Percentiles rank a stretch among this genome's conserved stretches.
Conservation (phyloP, 2,113 vertebrate species). For the Indicator indicator region DNA sequence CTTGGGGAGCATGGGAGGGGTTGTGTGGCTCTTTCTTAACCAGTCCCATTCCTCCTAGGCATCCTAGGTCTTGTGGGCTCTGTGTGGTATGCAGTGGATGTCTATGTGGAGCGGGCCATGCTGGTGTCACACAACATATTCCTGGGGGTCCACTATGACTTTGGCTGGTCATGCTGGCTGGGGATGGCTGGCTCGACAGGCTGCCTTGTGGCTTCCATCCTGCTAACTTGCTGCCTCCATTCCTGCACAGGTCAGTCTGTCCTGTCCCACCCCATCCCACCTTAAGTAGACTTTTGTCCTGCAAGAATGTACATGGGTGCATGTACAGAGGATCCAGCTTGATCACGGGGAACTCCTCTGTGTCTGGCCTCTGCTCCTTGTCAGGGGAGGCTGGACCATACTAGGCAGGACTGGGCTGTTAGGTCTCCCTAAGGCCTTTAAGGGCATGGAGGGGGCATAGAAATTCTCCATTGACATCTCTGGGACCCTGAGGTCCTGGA, state of each 20-base stretch:
- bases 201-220: conserved; percentile 52
- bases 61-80: conserved; percentile 74
- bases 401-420: neutral
- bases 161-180: conserved; percentile 80
- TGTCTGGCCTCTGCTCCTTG: too few species aligned
- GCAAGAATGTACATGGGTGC: neutral
- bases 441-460: neutral
- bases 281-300: neutral
- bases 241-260: conserved; percentile 59
- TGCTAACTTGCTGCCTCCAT: conserved; percentile 69
- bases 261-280: neutral
- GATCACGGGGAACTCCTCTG: neutral
- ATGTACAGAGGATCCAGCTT: neutral
- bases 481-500: neutral
- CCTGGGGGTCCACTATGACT: conserved; percentile 76
- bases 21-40: neutral
- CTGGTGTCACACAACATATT: conserved; percentile 65
- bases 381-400: neutral
- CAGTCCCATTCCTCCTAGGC: conserved; percentile 11
- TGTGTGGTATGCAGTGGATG: conserved; percentile 73
- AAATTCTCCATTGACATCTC: neutral
- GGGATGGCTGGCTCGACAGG: conserved; percentile 72
- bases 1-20: neutral
- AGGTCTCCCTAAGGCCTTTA: fast-evolving
- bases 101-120: conserved; percentile 71